phyloP scores from a whole-genome alignment of 1,140 invertebrate species.

The Agrypnia vestita region DNA sequence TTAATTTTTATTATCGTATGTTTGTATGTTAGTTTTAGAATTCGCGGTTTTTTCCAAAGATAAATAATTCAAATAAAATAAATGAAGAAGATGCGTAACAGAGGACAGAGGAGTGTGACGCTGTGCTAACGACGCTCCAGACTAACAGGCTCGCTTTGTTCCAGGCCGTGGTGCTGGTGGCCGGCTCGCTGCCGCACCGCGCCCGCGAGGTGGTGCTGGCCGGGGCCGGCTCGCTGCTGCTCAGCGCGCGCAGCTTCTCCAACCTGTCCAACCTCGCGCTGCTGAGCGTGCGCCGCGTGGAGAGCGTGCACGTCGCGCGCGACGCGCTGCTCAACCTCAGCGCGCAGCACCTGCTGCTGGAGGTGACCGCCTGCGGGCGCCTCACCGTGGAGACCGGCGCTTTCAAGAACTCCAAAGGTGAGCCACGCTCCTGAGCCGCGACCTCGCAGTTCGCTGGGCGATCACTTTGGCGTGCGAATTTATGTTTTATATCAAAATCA shows the following conservation, averaged over 20 bases:
- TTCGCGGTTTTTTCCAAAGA: no score
- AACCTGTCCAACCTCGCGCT: slow-evolving; percentile 67
- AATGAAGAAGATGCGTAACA: no score
- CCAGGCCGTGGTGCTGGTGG: slow-evolving; percentile 28
- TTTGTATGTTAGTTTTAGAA: no score
- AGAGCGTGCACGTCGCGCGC: slow-evolving; percentile 70
- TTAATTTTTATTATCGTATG: no score
- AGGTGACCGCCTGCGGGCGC: slow-evolving; percentile 72
- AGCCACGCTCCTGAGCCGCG: not conserved
- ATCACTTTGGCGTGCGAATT: no score
- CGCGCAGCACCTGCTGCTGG: slow-evolving; percentile 71
- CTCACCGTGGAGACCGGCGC: slow-evolving; percentile 73
- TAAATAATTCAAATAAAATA: no score
- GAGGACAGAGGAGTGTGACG: no score
- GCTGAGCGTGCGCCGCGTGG: slow-evolving; percentile 70
- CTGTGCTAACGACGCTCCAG: no score
- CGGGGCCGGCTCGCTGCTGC: slow-evolving; percentile 1
- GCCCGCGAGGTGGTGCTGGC: slow-evolving; percentile 20
- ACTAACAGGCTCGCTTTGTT: no score
- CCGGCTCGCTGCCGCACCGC: not conserved
- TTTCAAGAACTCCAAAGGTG: slow-evolving; percentile 69
- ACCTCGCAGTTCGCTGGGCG: not conserved
- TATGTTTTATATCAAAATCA: not conserved
- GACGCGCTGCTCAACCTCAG: slow-evolving; percentile 74
- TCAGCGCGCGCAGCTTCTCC: slow-evolving; percentile 19